Percentiles rank a stretch among this genome's conserved stretches.
phyloP scores from a whole-genome alignment of 2,113 vertebrate species.

The Agelaius phoeniceus region DNA sequence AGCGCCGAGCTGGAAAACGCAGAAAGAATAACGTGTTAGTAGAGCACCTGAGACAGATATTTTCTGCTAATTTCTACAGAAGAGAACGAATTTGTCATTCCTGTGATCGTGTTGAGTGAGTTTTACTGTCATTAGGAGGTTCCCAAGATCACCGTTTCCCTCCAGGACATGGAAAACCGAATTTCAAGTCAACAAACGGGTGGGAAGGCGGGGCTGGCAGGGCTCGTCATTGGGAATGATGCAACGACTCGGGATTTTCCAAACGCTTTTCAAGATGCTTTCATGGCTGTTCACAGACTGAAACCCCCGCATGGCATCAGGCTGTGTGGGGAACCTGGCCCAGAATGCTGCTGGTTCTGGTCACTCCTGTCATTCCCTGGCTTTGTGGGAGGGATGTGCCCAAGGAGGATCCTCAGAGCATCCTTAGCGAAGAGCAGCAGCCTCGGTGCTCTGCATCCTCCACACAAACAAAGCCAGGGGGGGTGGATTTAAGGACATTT shows the following conservation, averaged over 20 bases:
- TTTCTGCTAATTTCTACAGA: neutral
- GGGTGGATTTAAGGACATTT: neutral
- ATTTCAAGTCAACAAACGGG: neutral
- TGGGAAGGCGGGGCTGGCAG: neutral
- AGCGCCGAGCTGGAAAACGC: neutral
- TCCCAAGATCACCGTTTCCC: neutral
- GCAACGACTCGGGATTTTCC: neutral
- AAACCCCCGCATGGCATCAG: neutral
- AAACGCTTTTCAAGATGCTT: neutral
- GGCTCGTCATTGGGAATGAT: neutral
- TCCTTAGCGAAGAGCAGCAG: neutral
- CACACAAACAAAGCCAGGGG: neutral
- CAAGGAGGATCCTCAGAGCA: neutral
- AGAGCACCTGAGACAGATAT: neutral
- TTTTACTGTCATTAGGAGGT: neutral
- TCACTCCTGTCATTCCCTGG: fast-evolving
- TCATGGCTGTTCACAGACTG: neutral
- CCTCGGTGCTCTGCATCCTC: neutral
- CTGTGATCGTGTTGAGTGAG: neutral
- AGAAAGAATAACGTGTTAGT: neutral
- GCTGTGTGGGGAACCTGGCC: neutral
- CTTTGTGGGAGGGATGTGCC: neutral
- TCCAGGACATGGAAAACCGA: neutral
- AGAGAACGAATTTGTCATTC: neutral
- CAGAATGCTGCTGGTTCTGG: neutral